Percentiles rank a stretch among this genome's conserved stretches.
Conservation (phyloP, 2,888 invertebrate genomes). For the Muscina levida region DNA sequence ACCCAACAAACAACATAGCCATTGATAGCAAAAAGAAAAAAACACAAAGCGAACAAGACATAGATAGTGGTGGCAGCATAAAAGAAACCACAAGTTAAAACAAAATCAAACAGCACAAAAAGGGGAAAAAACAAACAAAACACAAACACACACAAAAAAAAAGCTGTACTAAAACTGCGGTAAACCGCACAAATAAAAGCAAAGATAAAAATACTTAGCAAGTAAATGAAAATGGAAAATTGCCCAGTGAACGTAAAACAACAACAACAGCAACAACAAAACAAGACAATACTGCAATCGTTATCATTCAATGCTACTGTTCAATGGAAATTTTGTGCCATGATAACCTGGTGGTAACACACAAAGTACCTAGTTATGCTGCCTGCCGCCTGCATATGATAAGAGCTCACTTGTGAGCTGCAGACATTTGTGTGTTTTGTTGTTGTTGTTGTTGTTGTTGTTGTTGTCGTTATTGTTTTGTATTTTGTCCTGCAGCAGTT, state of each 20-base stretch:
- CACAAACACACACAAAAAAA: conserved; percentile 27
- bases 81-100: conserved; percentile 22
- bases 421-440: too few species aligned
- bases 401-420: too few species aligned
- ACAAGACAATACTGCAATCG: neutral
- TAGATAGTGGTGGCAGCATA: neutral
- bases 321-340: neutral
- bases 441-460: too few species aligned
- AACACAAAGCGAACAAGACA: neutral
- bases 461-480: too few species aligned
- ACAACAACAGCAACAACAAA: neutral
- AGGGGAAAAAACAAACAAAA: conserved; percentile 33
- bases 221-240: conserved; percentile 50
- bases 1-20: conserved; percentile 33
- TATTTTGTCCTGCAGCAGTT: too few species aligned
- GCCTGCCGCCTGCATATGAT: too few species aligned
- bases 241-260: conserved; percentile 50
- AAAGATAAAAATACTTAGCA: conserved; percentile 67
- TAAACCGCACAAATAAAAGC: conserved; percentile 58
- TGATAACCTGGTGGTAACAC: conserved; percentile 50
- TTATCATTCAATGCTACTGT: neutral
- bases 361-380: conserved; percentile 44
- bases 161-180: conserved; percentile 55
- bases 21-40: conserved; percentile 20
- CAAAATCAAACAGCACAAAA: neutral